Base-by-base conservation (phyloP, 2,888 invertebrate species). In the Ypsolopha sequella region DNA sequence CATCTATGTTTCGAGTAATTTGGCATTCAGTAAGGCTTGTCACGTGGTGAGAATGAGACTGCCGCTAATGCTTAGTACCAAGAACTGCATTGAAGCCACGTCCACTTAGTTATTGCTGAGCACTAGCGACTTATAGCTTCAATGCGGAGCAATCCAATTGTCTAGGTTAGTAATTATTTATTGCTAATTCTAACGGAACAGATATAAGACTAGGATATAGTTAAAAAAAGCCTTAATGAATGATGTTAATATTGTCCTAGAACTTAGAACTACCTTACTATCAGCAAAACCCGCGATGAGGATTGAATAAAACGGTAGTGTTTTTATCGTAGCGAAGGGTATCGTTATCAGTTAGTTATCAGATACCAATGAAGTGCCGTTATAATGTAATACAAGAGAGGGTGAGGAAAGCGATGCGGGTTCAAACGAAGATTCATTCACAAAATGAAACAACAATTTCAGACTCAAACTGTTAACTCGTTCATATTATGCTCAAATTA, bases 361-460 rank as follows among this genome's bases (percentile, higher is more conserved):
- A 47, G 36, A 41, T 41, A 11, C 34, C 52, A 52, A 39, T 13
- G 33, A 24, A 48, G 48, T 52, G 36, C 48, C 48, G 48, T 51
- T 48, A 56, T n/a, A 41, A 41, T 24, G 24, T 45, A 56, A 68
- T 67, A 70, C 67, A 68, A 70, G 73, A 69, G 57, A 60, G 73
- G 72, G 76, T 76, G 75, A 78, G 76, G 66, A 55, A 56, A 53
- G 56, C 52, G 49, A 78, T 80, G 79, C 79, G 80, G 79, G 80
- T 61, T n/a, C 33, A 47, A 47, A 47, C 34, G 45, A 45, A 45
- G 45, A 45, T 45, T 34, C 9, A 47, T 13, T 36, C 47, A 14
- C 24, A 43, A 24, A 8, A 24, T 2, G 24, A 24, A 24, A 2
- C 24, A 24, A 3, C 4, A 2, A 24, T 24, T 24, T 24, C 54